Evolutionary conservation across 2,888 invertebrate species (phyloP).

Genomic region (Uropetala carovei): DNA sequence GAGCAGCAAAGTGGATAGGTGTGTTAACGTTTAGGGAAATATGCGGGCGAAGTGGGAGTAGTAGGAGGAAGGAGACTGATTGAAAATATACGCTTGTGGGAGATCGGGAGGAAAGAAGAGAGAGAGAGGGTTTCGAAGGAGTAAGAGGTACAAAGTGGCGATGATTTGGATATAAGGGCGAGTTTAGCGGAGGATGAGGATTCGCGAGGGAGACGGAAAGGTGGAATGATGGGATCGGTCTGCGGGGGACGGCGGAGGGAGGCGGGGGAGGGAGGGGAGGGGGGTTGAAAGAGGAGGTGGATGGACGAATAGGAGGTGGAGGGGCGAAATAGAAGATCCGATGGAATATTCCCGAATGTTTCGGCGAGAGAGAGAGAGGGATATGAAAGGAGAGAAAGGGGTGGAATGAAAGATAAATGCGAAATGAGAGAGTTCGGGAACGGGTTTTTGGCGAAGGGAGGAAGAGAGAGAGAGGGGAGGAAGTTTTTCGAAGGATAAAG

Average conservation of each 20-base stretch:
- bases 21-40: constrained; percentile 5
- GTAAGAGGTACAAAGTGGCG: neutral
- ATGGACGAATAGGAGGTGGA: neutral
- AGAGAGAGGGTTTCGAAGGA: neutral
- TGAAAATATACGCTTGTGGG: neutral
- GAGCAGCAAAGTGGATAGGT: constrained; percentile 15
- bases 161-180: constrained; percentile 19
- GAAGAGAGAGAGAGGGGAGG: neutral
- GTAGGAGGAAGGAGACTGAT: neutral
- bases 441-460: neutral
- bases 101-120: neutral
- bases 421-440: neutral
- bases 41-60: constrained; percentile 8
- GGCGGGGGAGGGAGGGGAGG: too few relatives aligned
- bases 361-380: too few relatives aligned
- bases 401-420: neutral
- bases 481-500: neutral
- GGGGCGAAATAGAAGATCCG: neutral
- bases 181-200: neutral
- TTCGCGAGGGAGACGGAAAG: neutral
- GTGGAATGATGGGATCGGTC: neutral
- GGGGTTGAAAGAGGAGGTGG: neutral
- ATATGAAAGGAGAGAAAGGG: neutral
- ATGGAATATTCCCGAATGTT: neutral
- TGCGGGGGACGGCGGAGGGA: too few relatives aligned